Evolutionary conservation across 37 sponge, comb jelly and placozoan genomes (phyloP).

Genomic region (Spongilla lacustris): DNA sequence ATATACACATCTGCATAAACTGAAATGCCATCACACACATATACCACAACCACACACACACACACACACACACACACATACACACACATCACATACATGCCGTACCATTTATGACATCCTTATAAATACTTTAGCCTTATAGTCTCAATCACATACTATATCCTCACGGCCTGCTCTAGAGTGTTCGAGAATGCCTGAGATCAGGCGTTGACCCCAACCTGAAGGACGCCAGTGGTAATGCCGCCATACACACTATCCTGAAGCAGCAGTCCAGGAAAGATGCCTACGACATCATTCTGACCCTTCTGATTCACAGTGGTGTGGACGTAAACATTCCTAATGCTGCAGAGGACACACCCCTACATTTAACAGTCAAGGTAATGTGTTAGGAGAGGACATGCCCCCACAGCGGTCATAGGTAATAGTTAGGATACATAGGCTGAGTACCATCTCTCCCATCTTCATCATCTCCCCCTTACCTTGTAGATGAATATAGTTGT

Average conservation of each 20-base stretch:
- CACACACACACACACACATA: too few species aligned
- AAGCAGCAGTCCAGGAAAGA: constrained; percentile 17
- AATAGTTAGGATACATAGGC: too few species aligned
- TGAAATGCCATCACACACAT: too few species aligned
- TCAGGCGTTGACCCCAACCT: neutral
- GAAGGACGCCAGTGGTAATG: neutral
- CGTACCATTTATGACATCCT: too few species aligned
- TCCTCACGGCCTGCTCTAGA: neutral
- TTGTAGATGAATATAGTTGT: too few species aligned
- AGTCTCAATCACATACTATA: neutral
- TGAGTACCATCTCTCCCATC: too few species aligned
- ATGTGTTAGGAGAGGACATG: neutral
- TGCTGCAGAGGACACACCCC: neutral
- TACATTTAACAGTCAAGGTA: neutral
- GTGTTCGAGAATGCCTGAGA: neutral
- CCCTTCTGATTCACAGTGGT: constrained; percentile 37
- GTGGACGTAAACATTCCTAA: constrained; percentile 25
- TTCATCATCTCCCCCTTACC: too few species aligned
- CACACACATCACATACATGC: too few species aligned
- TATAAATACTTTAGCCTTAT: too few species aligned
- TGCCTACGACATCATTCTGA: constrained; percentile 7
- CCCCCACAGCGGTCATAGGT: too few species aligned
- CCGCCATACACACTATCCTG: constrained; percentile 45
- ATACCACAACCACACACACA: too few species aligned
- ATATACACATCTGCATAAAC: too few species aligned